Evolutionary conservation across 1,140 invertebrate genomes (phyloP).

Genomic region (Heliconius hewitsoni): DNA sequence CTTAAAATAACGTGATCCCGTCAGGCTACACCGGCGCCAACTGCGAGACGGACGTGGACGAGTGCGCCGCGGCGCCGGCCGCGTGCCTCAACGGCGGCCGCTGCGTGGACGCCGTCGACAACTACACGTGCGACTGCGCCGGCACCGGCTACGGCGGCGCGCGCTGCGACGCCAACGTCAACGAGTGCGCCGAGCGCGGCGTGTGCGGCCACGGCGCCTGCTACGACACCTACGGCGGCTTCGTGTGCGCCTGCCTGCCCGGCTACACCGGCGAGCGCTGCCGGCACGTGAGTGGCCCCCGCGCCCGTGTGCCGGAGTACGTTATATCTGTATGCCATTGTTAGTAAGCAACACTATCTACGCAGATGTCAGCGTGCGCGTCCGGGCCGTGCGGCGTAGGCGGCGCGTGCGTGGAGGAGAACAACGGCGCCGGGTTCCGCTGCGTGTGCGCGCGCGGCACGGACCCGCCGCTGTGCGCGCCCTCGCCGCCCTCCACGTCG

Average conservation of each 20-base stretch:
- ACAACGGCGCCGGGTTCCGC: conserved; percentile 85
- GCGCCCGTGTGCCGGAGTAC: no score
- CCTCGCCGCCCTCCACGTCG: conserved; percentile 74
- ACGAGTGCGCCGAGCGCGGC: conserved; percentile 88
- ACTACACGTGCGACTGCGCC: conserved; percentile 69
- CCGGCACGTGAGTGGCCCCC: conserved; percentile 76
- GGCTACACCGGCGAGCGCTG: conserved; percentile 92
- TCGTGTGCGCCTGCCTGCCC: conserved; percentile 90
- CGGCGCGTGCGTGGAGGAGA: conserved; percentile 90
- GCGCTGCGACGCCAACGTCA: conserved; percentile 91
- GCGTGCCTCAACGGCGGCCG: conserved; percentile 87
- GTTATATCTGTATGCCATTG: no score
- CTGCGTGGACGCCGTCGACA: conserved; percentile 88
- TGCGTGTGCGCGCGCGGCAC: conserved; percentile 89
- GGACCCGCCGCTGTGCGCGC: conserved; percentile 83
- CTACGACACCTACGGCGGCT: conserved; percentile 90
- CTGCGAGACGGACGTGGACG: conserved; percentile 91
- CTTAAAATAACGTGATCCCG: no score
- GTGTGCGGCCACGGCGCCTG: conserved; percentile 91
- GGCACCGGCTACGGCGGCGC: conserved; percentile 86
- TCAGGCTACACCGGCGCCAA: conserved; percentile 89
- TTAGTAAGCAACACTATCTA: neutral
- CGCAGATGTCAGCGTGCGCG: conserved; percentile 66
- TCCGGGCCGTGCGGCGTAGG: conserved; percentile 85
- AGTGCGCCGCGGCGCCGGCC: conserved; percentile 92